These are phyloP conservation scores for Trichogramma dendrolimi DNA, from an alignment of 2,888 invertebrate genomes.

Conservation along the genomic window DNA sequence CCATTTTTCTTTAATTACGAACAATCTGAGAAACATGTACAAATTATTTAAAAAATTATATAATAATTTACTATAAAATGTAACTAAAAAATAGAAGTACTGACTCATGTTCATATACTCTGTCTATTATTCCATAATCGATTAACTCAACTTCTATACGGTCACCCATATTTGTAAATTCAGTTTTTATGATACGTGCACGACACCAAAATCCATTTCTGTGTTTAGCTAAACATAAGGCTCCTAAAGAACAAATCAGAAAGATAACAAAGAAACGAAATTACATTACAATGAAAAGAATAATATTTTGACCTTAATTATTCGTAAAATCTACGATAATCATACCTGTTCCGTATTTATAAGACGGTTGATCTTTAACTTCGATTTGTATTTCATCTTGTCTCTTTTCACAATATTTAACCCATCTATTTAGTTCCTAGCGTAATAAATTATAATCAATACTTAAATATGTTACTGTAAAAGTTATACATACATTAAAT, in stretches of 20 bases:
- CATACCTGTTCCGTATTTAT: constrained; percentile 2
- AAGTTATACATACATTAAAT: not conserved
- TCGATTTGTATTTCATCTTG: constrained; percentile 14
- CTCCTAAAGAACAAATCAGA: constrained; percentile 38
- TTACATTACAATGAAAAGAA: not conserved
- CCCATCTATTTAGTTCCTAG: constrained; percentile 13
- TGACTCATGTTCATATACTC: constrained; percentile 29
- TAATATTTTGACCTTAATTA: not conserved
- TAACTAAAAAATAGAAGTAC: not conserved
- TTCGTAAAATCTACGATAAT: not conserved
- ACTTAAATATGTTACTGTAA: no score
- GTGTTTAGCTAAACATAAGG: constrained; percentile 63
- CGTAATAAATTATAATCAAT: not conserved
- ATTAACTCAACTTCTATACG: not conserved
- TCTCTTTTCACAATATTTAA: constrained; percentile 3
- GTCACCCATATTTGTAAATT: constrained; percentile 75
- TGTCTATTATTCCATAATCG: constrained; percentile 47
- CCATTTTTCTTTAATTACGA: constrained; percentile 36
- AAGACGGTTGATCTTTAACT: constrained; percentile 14
- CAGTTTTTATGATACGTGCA: constrained; percentile 59
- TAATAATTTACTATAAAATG: not conserved
- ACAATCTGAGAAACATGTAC: constrained; percentile 1
- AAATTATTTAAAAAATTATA: not conserved
- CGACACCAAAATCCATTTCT: constrained; percentile 70
- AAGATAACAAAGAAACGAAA: not conserved